Evolutionary conservation across 2,113 vertebrate genomes (phyloP), one percentile per base, ranked within the genome.

Genomic region (Apaloderma vittatum): DNA sequence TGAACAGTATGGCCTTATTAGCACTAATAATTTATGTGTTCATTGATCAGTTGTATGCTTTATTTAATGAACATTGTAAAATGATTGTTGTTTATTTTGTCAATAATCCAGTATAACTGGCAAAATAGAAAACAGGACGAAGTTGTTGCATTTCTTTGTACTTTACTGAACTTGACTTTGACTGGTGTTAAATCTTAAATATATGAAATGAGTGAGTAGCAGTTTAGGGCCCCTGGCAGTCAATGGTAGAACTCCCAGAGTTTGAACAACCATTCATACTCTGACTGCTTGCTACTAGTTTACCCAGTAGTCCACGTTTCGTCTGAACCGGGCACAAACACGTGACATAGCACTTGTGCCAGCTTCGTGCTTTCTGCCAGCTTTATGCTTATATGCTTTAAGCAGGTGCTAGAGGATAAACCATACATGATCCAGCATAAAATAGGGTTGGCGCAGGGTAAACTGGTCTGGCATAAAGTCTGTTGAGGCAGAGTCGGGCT

Each of bases 341-440:
- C 0, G 0, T 70, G 49, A 40, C 10, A 3, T 2, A 61, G 11
- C 21, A 12, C 52, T 86, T 73, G 22, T 58, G 46, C 63, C 80
- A 81, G 40, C 51, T 84, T 37, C 17, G 2, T 52, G 20, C 18
- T 72, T 67, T 86, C 22, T 83, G 54, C 20, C 45, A 45, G 27
- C 23, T 57, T 86, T 73, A 24, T 70, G 30, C 12, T 63, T 49
- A 9, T 40, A 6, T 54, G 16, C 46, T 77, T 80, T 49, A 66
- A 55, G 40, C 40, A 70, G 32, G 21, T 95, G 16, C 54, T 74
- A 12, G 17, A 58, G 24, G 18, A 76, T 18, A 45, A 66, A 8
- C 40, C 40, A 19, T 72, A 54, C 51, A 6, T 21, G n/a, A 40
- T 48, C 80, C 46, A 54, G 16, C 16, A 80, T 19, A 80, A 94